Percentiles rank a stretch among this genome's conserved stretches.
Conservation (phyloP, 2,888 invertebrate genomes). For the Bombylius discolor region DNA sequence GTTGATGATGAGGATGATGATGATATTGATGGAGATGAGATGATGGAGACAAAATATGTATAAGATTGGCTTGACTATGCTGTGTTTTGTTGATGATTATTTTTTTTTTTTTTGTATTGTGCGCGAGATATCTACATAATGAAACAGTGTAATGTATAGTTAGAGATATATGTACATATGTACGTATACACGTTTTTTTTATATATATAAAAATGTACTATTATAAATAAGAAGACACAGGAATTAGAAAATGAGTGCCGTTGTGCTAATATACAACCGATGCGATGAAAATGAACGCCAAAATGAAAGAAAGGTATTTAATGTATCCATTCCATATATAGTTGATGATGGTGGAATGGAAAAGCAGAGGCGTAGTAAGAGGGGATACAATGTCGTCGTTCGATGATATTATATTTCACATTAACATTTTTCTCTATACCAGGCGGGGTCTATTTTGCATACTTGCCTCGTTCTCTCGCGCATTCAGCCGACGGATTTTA, state of each 20-base stretch:
- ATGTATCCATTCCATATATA: too few relatives aligned
- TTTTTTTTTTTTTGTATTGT: neutral
- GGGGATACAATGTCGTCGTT: neutral
- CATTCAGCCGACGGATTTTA: conserved; percentile 9
- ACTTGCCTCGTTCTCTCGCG: conserved; percentile 9
- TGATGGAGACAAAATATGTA: neutral
- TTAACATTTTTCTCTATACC: conserved; percentile 7
- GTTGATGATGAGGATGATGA: neutral
- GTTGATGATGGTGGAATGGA: too few relatives aligned
- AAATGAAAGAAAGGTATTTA: too few relatives aligned
- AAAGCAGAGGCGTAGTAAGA: too few relatives aligned
- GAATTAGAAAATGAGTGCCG: neutral
- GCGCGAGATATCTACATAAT: neutral
- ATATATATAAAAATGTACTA: too few relatives aligned
- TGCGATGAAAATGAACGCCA: neutral
- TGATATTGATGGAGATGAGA: neutral
- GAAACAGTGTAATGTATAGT: too few relatives aligned
- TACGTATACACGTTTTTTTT: too few relatives aligned
- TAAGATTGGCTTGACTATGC: too few relatives aligned
- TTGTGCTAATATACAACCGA: neutral
- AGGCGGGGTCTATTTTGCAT: conserved; percentile 14
- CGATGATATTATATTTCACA: conserved; percentile 3
- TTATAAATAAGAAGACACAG: neutral
- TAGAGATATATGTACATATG: too few relatives aligned
- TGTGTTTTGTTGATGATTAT: too few relatives aligned